Percentiles rank a stretch among this genome's conserved stretches.
Conservation (phyloP, 2,113 vertebrate species). For the Sylvietta virens region DNA sequence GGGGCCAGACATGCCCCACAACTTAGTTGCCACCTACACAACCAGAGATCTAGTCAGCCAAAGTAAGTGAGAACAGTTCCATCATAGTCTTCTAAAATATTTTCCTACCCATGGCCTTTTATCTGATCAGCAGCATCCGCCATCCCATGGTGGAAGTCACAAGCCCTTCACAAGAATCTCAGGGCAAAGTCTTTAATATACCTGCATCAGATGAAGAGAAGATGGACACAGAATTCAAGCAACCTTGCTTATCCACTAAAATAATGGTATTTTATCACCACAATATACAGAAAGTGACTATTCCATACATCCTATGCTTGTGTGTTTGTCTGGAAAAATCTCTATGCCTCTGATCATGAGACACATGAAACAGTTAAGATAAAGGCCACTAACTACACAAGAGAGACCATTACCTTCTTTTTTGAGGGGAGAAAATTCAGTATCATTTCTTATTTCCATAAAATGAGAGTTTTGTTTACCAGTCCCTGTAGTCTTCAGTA, state of each 20-base stretch:
- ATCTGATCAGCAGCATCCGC: background rate
- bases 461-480: background rate
- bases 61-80: background rate
- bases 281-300: background rate
- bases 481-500: background rate
- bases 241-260: background rate
- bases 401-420: background rate
- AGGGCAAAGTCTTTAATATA: background rate
- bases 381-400: background rate
- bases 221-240: background rate
- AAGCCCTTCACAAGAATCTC: background rate
- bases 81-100: background rate
- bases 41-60: background rate
- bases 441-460: background rate
- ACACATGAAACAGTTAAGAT: background rate
- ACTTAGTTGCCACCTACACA: background rate
- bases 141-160: background rate
- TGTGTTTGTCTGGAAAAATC: background rate
- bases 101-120: background rate
- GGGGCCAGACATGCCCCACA: background rate
- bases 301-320: background rate
- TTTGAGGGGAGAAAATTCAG: background rate
- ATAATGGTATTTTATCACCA: background rate
- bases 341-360: background rate
- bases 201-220: background rate